These are phyloP conservation scores for Microcebus lehilahytsara DNA, from an alignment of 2,113 vertebrate species.

Conservation along the genomic window DNA sequence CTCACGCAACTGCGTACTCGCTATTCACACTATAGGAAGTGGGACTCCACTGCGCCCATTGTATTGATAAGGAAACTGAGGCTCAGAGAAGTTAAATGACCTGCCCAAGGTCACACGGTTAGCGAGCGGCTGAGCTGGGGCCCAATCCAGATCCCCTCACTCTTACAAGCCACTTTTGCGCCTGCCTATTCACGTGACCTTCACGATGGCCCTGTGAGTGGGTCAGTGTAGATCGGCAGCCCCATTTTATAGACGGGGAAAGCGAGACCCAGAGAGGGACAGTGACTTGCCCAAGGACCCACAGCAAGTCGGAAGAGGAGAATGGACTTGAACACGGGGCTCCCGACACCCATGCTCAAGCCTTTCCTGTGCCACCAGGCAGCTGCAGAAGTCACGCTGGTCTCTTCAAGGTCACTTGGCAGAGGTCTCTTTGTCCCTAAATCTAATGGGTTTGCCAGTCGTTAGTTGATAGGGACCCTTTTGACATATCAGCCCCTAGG, in stretches of 20 bases:
- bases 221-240: background rate
- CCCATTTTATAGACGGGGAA: background rate
- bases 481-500: accelerated
- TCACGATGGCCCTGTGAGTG: background rate
- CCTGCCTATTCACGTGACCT: background rate
- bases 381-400: background rate
- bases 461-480: background rate
- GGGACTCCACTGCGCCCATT: no score
- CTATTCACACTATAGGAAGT: accelerated
- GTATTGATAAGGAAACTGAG: background rate
- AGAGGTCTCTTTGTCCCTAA: background rate
- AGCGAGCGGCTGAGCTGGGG: background rate
- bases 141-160: background rate
- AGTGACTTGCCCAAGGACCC: background rate
- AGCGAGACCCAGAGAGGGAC: background rate
- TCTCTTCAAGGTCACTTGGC: no score
- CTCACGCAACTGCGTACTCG: no score
- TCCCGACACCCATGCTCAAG: background rate
- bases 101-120: background rate
- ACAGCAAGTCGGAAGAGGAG: background rate
- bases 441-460: background rate
- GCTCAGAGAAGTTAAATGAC: background rate
- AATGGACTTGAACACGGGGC: background rate
- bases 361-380: background rate
- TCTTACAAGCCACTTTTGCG: no score